Base-by-base conservation (phyloP, 2,888 invertebrate genomes). In the Caenorhabditis sp. region DNA sequence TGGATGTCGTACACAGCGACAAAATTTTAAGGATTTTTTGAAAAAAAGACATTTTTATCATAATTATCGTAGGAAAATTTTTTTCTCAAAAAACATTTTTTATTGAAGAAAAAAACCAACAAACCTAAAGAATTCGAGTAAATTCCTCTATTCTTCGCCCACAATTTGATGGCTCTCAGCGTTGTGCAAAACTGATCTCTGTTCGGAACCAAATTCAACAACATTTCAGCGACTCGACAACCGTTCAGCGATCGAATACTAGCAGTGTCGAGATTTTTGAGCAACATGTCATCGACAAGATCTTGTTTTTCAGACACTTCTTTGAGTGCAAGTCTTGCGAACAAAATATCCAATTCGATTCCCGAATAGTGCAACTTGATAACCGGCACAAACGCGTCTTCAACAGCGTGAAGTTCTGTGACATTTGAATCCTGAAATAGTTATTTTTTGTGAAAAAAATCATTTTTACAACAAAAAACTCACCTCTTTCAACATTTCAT, bases 311-410 rank as follows among this genome's bases (percentile, higher is more conserved):
- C 95, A 17, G 96, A 94, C 1, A 82, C 72, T 67, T 75, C 79
- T 62, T 95, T 95, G n/a, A 95, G 91, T 43, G 95, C 93, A 75
- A 99, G 90, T 76, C 95, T 91, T 0, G 99, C 97, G 90, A 99
- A 99, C 76, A 97, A 90, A 92, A 99, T 93, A 90, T 99, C 99
- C 81, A 99, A 85, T 88, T 99, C 99, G 81, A 99, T 96, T 36
- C 94, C 95, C 90, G 95, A 94, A 89, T 97, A 99, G 88, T 94
- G 94, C 94, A 99, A 95, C 90, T 99, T 99, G 79, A 99, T 96
- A 10, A 99, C 95, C 2, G 99, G 99, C 79, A 99, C 99, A 89
- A 93, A 99, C 0, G 99, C 99, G 88, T 97, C 97, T 89, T 97
- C 97, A 0, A 99, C 96, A 1, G 95, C 92, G 92, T 93, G 86